Base-by-base conservation (phyloP, 2,113 vertebrate genomes). In the Lichenostomus cassidix region DNA sequence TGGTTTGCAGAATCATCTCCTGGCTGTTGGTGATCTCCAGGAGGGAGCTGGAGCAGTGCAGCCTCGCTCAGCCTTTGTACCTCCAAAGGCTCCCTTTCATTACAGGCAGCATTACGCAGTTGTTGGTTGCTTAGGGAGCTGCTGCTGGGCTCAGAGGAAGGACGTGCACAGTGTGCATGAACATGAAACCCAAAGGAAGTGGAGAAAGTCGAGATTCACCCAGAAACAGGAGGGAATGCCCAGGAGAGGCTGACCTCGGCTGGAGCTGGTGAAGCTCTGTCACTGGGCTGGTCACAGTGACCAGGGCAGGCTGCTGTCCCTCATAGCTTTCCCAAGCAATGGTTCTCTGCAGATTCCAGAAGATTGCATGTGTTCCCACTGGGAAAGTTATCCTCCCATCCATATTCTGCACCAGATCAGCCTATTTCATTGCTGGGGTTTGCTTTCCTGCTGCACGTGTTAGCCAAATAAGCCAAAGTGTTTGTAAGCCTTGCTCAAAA, bases 281-380 rank as follows among this genome's bases (percentile, higher is more conserved):
- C 9, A 1, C 22, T 59, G 22, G 39, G 52, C 46, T 44, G 65
- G 47, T 63, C 81, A 28, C n/a, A 41, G 39, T 4, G 27, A 24
- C 6, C 2, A 3, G 44, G 39, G 25, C 49, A 50, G 44, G 53
- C 76, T 59, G 15, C 58, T 60, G 35, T 1, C 58, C 6, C 46
- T 50, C n/a, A 0, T 12, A 20, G 53, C 27, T 47, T 50, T 76
- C 70, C 65, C 35, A 28, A 28, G 49, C 60, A 49, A 60, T 81
- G 68, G 5, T 68, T 52, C 39, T 75, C 49, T 71, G n/a, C 53
- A 65, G 47, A 19, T 62, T 49, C 63, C 55, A 28, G 31, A n/a
- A 59, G 7, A 35, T 5, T 4, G 2, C 10, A 0, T 7, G 1
- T 37, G 20, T 71, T 67, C 35, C 4, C 28, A 2, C 3, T 47